Conservation (phyloP, 1,140 invertebrate species). For the Bombus waltoni region DNA sequence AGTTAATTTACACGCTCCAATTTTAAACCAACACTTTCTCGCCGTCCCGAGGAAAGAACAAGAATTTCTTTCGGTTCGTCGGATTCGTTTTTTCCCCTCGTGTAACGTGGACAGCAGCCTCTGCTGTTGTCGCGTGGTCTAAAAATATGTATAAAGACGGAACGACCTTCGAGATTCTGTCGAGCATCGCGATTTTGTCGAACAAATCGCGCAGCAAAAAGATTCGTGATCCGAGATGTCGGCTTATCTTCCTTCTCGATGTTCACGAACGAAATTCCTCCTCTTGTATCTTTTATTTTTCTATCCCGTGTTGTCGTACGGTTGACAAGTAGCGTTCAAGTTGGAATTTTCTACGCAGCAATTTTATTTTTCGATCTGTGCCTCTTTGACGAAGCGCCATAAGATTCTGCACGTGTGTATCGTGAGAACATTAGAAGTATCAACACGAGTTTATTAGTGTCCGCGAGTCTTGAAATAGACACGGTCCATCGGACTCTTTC, state of each 20-base stretch:
- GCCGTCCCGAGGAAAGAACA: not conserved
- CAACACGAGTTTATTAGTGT: constrained; percentile 61
- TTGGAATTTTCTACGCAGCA: too few relatives aligned
- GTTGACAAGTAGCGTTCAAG: too few relatives aligned
- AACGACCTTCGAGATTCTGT: constrained; percentile 8
- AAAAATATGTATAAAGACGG: constrained; percentile 24
- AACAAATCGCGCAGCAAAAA: not conserved
- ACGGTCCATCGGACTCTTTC: constrained; percentile 51
- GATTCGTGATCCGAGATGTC: not conserved
- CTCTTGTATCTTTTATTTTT: not conserved
- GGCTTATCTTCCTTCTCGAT: not conserved
- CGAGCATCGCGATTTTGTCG: not conserved
- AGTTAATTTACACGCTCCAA: too few relatives aligned
- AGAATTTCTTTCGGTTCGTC: not conserved
- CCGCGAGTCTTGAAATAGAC: constrained; percentile 55
- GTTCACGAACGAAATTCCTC: not conserved
- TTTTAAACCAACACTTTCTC: not conserved
- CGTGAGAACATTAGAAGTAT: constrained; percentile 52
- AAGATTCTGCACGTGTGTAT: constrained; percentile 24
- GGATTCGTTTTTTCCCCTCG: not conserved
- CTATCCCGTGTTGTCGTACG: not conserved
- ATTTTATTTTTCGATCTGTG: not conserved
- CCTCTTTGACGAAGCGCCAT: not conserved
- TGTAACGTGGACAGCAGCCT: not conserved
- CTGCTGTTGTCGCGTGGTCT: not conserved